These are phyloP conservation scores for Dryas iulia DNA, from an alignment of 1,140 invertebrate genomes.

Conservation along the genomic window DNA sequence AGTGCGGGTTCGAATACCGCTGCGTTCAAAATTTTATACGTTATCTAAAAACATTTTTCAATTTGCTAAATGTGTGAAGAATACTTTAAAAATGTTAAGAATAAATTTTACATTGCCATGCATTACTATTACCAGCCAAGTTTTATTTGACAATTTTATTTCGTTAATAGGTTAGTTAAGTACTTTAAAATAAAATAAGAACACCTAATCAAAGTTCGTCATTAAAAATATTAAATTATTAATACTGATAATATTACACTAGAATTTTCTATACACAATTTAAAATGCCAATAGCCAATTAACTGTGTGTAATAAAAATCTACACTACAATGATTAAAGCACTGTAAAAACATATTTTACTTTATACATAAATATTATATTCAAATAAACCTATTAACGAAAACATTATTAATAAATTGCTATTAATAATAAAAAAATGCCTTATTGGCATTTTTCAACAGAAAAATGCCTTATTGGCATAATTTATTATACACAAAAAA, in stretches of 20 bases:
- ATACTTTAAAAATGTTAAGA: too few relatives aligned
- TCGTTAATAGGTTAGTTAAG: neutral
- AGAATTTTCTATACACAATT: conserved; percentile 7
- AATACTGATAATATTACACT: conserved; percentile 29
- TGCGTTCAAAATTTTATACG: too few relatives aligned
- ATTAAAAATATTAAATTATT: conserved; percentile 23
- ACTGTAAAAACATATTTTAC: neutral
- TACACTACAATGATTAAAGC: neutral
- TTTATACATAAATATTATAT: too few relatives aligned
- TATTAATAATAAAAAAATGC: too few relatives aligned
- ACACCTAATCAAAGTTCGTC: neutral
- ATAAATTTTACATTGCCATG: too few relatives aligned
- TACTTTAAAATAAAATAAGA: neutral
- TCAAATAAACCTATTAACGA: neutral
- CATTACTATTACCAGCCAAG: too few relatives aligned
- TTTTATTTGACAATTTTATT: neutral
- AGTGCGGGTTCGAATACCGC: too few relatives aligned
- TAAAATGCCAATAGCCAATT: conserved; percentile 33
- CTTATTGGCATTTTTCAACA: too few relatives aligned
- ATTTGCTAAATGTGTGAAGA: too few relatives aligned
- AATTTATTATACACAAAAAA: neutral
- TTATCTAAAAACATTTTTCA: too few relatives aligned
- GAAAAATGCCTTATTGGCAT: too few relatives aligned
- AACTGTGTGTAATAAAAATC: neutral
- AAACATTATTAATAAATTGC: neutral